These are phyloP conservation scores for Reticulitermes speratus DNA, from an alignment of 1,140 invertebrate species.

Conservation along the genomic window DNA sequence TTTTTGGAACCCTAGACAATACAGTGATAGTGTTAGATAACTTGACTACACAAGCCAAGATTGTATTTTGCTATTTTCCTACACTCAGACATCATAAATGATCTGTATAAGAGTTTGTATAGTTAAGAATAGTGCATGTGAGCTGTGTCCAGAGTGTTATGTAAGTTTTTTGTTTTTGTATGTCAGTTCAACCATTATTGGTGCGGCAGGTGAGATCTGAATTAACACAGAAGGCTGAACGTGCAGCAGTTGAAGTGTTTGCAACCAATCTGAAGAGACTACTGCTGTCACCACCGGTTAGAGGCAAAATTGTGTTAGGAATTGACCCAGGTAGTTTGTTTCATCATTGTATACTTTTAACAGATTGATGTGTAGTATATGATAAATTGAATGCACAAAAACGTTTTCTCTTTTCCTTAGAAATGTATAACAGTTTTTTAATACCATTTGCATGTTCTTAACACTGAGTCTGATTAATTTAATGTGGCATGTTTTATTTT, in stretches of 20 bases:
- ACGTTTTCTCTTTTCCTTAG: too few species aligned
- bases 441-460: too few species aligned
- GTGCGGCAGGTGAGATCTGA: constrained; percentile 66
- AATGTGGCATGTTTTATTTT: too few species aligned
- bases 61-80: too few species aligned
- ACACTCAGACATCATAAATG: too few species aligned
- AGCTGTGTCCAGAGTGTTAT: not conserved
- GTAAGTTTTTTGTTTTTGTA: not conserved
- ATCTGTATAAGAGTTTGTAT: too few species aligned
- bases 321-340: constrained; percentile 69
- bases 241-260: constrained; percentile 81
- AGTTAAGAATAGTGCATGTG: not conserved
- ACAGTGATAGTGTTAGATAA: too few species aligned
- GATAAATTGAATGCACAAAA: not conserved
- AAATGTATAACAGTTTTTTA: too few species aligned
- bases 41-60: too few species aligned
- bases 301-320: constrained; percentile 76
- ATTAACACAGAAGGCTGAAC: constrained; percentile 72
- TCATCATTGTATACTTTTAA: not conserved
- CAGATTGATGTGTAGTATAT: not conserved
- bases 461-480: too few species aligned
- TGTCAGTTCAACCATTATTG: constrained; percentile 60
- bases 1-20: too few species aligned
- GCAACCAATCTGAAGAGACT: constrained; percentile 80
- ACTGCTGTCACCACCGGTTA: constrained; percentile 73